Evolutionary conservation across 1,140 invertebrate species (phyloP), one percentile per base, ranked within the genome.

Genomic region (Propsilocerus akamusi): DNA sequence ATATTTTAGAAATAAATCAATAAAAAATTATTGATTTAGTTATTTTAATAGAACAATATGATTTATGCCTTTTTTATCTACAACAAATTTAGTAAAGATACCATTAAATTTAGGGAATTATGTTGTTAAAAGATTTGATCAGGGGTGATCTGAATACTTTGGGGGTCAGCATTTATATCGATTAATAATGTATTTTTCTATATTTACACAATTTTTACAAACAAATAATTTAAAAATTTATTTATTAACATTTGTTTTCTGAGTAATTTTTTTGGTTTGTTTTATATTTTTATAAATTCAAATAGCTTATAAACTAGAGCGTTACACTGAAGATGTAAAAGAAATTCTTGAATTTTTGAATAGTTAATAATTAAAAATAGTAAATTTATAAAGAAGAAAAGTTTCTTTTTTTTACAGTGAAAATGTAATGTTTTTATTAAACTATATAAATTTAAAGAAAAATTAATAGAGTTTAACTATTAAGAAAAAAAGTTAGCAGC

Each of bases 281-380:
- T 62, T 61, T 61, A 59, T 60, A 55, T 57, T 58, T 59, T 59
- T 63, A 60, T 58, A 41, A 59, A 67, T 61, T 71, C 65, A 70
- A 65, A 67, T 75, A 73, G 71, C 72, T 74, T 74, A 74, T 64
- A 56, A n/a, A 48, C 53, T 61, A 74, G 69, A 73, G 70, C 59
- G 57, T 69, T 61, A 71, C 67, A 71, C 66, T 75, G 72, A 74
- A 74, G 69, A 70, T 72, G 67, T 72, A 71, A 67, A 58, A 65
- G 64, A 60, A 64, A 61, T 66, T 55, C 53, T 48, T 25, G 54
- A 55, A 56, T 58, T 57, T 61, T 62, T 61, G 48, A 52, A 53
- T 57, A n/a, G 56, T 56, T 55, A 12, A 54, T 55, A 56, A 57
- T 53, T 58, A 17, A n/a, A 53, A 51, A 53, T 59, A 59, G 57